Conservation (phyloP, 2,113 vertebrate species). For the Ammodytes marinus region DNA sequence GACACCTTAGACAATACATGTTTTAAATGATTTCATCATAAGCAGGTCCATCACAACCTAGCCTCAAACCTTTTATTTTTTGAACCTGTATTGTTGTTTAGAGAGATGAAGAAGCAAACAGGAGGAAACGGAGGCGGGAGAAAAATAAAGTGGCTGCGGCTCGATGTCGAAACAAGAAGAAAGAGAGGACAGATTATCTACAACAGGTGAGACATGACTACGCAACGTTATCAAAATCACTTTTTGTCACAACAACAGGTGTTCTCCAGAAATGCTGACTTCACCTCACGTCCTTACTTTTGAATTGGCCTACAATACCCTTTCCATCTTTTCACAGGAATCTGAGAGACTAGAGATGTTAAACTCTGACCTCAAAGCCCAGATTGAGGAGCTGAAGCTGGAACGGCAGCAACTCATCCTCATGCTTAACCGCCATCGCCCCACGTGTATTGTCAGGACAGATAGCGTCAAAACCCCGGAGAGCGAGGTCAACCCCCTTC, state of each 20-base stretch:
- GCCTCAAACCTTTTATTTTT: not conserved
- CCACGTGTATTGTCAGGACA: conserved; percentile 95
- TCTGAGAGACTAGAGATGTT: conserved; percentile 95
- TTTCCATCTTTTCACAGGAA: conserved; percentile 83
- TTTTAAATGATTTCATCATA: not conserved
- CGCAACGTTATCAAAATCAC: too few relatives aligned
- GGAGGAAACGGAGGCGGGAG: conserved; percentile 95
- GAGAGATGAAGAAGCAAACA: conserved; percentile 94
- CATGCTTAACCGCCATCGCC: conserved; percentile 95
- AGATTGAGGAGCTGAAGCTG: conserved; percentile 96
- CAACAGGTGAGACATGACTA: conserved; percentile 87
- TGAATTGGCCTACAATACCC: too few relatives aligned
- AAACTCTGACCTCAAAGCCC: conserved; percentile 95
- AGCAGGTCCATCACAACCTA: not conserved
- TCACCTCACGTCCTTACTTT: not conserved
- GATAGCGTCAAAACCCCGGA: conserved; percentile 94
- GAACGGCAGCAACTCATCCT: conserved; percentile 96
- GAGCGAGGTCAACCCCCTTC: conserved; percentile 89
- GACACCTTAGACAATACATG: not conserved
- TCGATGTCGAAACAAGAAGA: conserved; percentile 98
- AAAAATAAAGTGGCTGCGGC: conserved; percentile 99
- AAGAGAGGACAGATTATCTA: conserved; percentile 96
- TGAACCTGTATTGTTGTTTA: conserved; percentile 62
- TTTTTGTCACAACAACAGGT: too few relatives aligned
- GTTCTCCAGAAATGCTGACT: too few relatives aligned